phyloP scores from a whole-genome alignment of 2,113 vertebrate genomes.

The Epinephelus fuscoguttatus region DNA sequence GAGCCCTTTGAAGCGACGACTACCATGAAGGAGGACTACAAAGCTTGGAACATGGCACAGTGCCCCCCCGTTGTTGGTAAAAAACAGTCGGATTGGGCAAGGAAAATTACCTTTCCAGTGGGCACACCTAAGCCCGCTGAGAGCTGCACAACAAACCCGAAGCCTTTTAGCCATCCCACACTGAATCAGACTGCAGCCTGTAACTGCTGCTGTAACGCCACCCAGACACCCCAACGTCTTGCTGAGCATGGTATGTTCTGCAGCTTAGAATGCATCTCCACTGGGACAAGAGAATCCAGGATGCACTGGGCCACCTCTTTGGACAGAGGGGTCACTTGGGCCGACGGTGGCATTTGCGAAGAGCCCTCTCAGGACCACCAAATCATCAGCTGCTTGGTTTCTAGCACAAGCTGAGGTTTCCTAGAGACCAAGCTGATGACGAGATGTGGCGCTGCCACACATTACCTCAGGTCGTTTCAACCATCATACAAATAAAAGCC shows the following conservation, averaged over 20 bases:
- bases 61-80: constrained; percentile 9
- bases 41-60: constrained; percentile 57
- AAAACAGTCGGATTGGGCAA: constrained; percentile 32
- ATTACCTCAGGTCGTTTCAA: constrained; percentile 32
- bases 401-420: constrained; percentile 7
- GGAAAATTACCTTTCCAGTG: constrained; percentile 45
- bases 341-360: neutral
- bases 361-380: neutral
- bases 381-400: neutral
- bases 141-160: constrained; percentile 61
- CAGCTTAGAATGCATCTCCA: constrained; percentile 59
- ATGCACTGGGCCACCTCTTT: constrained; percentile 59
- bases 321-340: neutral
- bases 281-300: constrained; percentile 61
- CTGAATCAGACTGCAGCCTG: constrained; percentile 63
- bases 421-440: neutral
- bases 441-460: neutral
- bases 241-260: constrained; percentile 69
- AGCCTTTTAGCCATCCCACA: neutral
- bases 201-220: constrained; percentile 64
- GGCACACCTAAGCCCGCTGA: constrained; percentile 11
- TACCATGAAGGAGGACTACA: constrained; percentile 78
- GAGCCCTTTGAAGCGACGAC: constrained; percentile 64
- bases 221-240: constrained; percentile 56
- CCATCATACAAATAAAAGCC: constrained; percentile 49